Conservation (phyloP, 2,797 vertebrate species). For the Sciurus vulgaris region DNA sequence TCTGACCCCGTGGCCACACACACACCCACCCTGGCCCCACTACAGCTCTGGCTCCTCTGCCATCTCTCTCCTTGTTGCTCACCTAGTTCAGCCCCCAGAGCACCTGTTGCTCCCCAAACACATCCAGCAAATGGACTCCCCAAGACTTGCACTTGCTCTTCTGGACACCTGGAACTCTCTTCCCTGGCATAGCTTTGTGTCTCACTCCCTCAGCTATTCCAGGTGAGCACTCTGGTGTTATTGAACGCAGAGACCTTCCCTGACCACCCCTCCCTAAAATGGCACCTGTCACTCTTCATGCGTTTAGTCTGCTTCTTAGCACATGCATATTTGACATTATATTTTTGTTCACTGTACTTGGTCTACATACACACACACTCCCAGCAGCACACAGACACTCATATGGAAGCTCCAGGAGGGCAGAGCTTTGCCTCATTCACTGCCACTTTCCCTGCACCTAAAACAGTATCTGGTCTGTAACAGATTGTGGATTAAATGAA, state of each 20-base stretch:
- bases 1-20: rapidly evolving
- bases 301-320: background rate
- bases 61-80: background rate
- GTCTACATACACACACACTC: background rate
- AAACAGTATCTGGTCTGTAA: background rate
- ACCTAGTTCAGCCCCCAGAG: background rate
- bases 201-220: background rate
- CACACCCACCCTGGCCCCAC: too few species aligned
- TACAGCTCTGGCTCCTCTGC: background rate
- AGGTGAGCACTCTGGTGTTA: background rate
- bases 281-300: background rate
- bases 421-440: background rate
- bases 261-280: background rate
- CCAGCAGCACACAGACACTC: too few species aligned
- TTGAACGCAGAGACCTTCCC: background rate
- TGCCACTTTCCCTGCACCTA: background rate
- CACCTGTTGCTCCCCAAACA: background rate
- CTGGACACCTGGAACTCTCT: background rate
- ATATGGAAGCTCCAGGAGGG: background rate
- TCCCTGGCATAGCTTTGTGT: background rate
- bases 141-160: background rate
- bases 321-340: background rate
- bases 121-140: background rate
- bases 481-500: background rate
- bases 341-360: background rate